Percentiles rank a stretch among this genome's conserved stretches.
Conservation (phyloP, 2,888 invertebrate genomes). For the Eupithecia abbreviata region DNA sequence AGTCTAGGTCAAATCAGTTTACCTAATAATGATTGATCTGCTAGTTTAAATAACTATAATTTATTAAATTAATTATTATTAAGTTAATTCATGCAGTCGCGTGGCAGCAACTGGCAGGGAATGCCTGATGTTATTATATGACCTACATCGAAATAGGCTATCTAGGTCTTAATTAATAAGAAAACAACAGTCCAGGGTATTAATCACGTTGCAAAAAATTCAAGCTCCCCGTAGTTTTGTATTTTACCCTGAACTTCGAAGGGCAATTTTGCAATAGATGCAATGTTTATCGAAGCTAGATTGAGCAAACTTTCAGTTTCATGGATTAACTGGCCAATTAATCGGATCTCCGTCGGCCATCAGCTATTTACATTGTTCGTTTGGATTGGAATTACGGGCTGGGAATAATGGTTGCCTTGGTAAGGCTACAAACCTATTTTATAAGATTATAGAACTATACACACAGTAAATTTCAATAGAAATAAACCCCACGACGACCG, state of each 20-base stretch:
- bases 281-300: not conserved
- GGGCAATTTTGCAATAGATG: constrained; percentile 16
- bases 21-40: not conserved
- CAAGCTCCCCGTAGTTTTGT: not conserved
- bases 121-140: too few relatives aligned
- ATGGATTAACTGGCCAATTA: constrained; percentile 25
- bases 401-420: not conserved
- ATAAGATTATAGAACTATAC: not conserved
- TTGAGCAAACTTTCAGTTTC: constrained; percentile 14
- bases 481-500: not conserved
- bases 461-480: constrained; percentile 1
- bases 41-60: not conserved
- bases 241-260: not conserved
- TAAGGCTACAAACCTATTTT: constrained; percentile 1
- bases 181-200: not conserved
- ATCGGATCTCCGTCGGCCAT: constrained; percentile 23
- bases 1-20: too few relatives aligned
- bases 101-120: too few relatives aligned
- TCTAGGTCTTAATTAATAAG: not conserved
- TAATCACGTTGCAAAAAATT: not conserved
- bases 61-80: too few relatives aligned
- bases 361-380: constrained; percentile 32
- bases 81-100: too few relatives aligned
- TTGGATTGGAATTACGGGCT: constrained; percentile 37
- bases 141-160: not conserved